Conservation (phyloP, 1,140 invertebrate species). For the Saxidomus purpurata region DNA sequence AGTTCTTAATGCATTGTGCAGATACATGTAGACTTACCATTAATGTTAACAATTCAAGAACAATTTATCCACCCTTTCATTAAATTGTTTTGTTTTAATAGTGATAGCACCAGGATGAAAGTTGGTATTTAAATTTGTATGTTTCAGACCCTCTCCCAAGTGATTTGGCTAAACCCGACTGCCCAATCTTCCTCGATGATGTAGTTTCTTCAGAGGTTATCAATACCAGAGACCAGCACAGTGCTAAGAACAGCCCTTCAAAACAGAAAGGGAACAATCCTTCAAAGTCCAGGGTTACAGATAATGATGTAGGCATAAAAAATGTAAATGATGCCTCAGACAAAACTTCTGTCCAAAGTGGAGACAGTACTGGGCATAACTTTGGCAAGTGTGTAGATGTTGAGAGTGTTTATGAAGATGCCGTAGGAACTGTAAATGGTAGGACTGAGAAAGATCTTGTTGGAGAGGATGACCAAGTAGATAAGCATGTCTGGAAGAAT, state of each 20-base stretch:
- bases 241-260: background rate
- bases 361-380: too few species aligned
- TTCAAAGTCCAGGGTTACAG: background rate
- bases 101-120: too few species aligned
- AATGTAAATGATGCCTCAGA: background rate
- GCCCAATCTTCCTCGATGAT: conserved; percentile 76
- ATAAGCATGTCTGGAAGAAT: too few species aligned
- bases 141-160: conserved; percentile 81
- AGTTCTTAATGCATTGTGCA: too few species aligned
- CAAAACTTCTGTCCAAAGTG: background rate
- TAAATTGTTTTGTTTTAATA: too few species aligned
- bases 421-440: background rate
- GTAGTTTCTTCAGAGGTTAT: conserved; percentile 81
- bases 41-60: too few species aligned
- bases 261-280: background rate
- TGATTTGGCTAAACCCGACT: conserved; percentile 76
- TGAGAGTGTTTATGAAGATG: background rate
- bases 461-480: background rate
- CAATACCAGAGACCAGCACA: conserved; percentile 62
- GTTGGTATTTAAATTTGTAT: too few species aligned
- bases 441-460: background rate
- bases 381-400: background rate
- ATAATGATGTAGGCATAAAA: background rate
- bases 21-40: too few species aligned
- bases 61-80: too few species aligned